phyloP scores from a whole-genome alignment of 2,888 invertebrate genomes.

The Apotomis betuletana region DNA sequence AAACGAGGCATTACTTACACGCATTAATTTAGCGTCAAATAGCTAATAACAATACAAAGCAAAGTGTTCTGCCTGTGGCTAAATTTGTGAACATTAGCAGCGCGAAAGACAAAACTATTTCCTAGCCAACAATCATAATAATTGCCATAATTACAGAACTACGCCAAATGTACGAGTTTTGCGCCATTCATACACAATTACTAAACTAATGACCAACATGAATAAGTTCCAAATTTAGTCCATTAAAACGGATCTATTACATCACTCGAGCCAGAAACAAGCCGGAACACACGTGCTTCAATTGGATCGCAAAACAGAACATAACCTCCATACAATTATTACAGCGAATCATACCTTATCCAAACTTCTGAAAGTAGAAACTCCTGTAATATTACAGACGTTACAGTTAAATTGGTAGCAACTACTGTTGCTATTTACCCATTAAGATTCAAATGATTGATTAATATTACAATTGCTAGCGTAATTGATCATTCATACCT shows the following conservation, averaged over 20 bases:
- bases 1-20: neutral
- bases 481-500: slow-evolving; percentile 42
- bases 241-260: slow-evolving; percentile 39
- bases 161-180: slow-evolving; percentile 23
- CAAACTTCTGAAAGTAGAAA: neutral
- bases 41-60: neutral
- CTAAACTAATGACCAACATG: slow-evolving; percentile 35
- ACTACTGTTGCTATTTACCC: slow-evolving; percentile 29
- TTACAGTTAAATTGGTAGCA: slow-evolving; percentile 24
- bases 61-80: neutral
- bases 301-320: slow-evolving; percentile 27
- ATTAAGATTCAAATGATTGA: slow-evolving; percentile 39
- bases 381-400: neutral
- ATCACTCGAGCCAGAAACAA: slow-evolving; percentile 33
- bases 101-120: slow-evolving; percentile 1
- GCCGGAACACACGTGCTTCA: slow-evolving; percentile 38
- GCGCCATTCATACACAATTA: slow-evolving; percentile 20
- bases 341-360: neutral
- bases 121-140: slow-evolving; percentile 23
- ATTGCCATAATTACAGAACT: slow-evolving; percentile 23
- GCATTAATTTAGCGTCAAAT: neutral
- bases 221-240: slow-evolving; percentile 39
- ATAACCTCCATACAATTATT: neutral
- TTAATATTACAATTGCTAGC: slow-evolving; percentile 35
- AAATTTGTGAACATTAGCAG: neutral